Evolutionary conservation across 2,797 vertebrate species (phyloP).

Genomic region (Cygnus olor): DNA sequence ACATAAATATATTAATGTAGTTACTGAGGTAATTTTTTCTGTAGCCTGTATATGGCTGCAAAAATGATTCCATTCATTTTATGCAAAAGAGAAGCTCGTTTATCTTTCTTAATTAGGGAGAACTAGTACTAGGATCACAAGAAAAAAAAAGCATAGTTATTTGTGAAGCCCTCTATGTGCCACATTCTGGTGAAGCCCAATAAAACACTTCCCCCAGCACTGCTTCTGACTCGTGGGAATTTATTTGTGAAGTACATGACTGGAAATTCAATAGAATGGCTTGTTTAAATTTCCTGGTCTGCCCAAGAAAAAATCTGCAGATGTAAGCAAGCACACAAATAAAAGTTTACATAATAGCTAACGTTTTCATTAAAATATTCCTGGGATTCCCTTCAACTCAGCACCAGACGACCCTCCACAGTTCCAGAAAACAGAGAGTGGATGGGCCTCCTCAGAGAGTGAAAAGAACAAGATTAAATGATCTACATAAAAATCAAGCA

Average conservation of each 20-base stretch:
- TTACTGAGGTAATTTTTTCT: conserved; percentile 28
- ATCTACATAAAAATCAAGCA: not conserved
- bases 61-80: conserved; percentile 5
- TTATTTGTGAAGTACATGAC: not conserved
- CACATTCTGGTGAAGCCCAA: not conserved
- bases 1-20: conserved; percentile 55
- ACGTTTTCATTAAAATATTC: not conserved
- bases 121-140: conserved; percentile 13
- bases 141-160: conserved; percentile 35
- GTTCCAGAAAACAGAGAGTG: not conserved
- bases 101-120: conserved; percentile 51
- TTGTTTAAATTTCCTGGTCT: conserved; percentile 5
- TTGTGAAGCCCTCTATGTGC: not conserved
- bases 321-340: not conserved
- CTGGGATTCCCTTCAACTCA: not conserved
- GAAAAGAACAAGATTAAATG: not conserved
- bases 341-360: not conserved
- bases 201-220: conserved; percentile 29
- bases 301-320: not conserved
- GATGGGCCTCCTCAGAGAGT: not conserved
- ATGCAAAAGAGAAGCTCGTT: not conserved
- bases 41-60: not conserved
- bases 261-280: conserved; percentile 29
- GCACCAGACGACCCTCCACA: not conserved
- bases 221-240: conserved; percentile 30